phyloP scores from a whole-genome alignment of 2,888 invertebrate genomes.

The Limnephilus rhombicus region DNA sequence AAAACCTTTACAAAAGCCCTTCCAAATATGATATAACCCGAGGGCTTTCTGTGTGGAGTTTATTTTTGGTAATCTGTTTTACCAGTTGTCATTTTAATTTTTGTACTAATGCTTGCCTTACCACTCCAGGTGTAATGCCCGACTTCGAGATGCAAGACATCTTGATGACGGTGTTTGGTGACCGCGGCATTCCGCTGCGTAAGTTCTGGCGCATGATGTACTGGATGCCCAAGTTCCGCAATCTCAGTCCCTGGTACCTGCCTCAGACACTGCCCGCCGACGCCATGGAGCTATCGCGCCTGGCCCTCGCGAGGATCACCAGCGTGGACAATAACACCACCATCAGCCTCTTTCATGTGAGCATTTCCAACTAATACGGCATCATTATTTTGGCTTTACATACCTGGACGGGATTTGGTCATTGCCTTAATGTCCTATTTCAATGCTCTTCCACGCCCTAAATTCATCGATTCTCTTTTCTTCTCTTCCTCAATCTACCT shows the following conservation, averaged over 20 bases:
- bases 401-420: no score
- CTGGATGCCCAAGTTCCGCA: slow-evolving; percentile 96
- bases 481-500: no score
- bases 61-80: not conserved
- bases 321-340: slow-evolving; percentile 87
- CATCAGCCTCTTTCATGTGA: slow-evolving; percentile 82
- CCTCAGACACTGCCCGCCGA: slow-evolving; percentile 89
- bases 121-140: slow-evolving; percentile 86
- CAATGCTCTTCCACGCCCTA: no score
- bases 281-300: slow-evolving; percentile 85
- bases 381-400: no score
- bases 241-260: slow-evolving; percentile 91
- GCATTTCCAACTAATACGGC: slow-evolving; percentile 41
- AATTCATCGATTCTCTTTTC: no score
- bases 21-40: no score
- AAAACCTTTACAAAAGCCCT: no score
- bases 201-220: slow-evolving; percentile 91
- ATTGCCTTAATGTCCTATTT: no score
- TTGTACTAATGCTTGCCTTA: not conserved
- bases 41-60: not conserved
- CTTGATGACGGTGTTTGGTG: slow-evolving; percentile 91
- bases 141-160: slow-evolving; percentile 92
- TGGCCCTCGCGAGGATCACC: slow-evolving; percentile 91
- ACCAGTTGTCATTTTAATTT: not conserved
- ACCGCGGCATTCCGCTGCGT: slow-evolving; percentile 83